Base-by-base conservation (phyloP, 2,888 invertebrate genomes). In the Zhengitettix transpicula region DNA sequence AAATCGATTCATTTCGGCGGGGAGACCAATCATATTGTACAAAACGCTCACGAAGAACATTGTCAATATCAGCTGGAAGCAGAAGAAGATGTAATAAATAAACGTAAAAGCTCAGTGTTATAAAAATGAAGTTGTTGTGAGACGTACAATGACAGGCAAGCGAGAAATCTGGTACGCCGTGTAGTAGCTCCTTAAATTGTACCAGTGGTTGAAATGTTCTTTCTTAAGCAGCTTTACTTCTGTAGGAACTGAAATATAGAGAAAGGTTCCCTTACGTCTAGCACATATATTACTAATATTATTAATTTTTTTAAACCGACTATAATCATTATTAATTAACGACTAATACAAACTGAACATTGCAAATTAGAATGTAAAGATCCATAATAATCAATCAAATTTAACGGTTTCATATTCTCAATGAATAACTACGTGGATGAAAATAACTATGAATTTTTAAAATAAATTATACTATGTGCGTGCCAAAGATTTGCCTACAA, bases 161-260 rank as follows among this genome's bases (percentile, higher is more conserved):
- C 44, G 47, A 47, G 47, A 14, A 12, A 47, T 14, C n/a, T 47
- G 47, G n/a, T 12, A 12, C 0, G 84, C 84, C 42, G 80, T 72
- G 67, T 83, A 84, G 71, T 84, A 84, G 0, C 84, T 81, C 0
- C 76, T 75, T 10, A 84, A 69, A 9, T 78, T 75, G 68, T 84
- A 84, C 84, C 84, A 84, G 57, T 82, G 77, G 70, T 84, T 84
- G 69, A 84, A 84, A 62, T 82, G 81, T 68, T 84, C 84, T 66
- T 83, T 83, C 67, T 82, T 82, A 0, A 84, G 78, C 55, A 84
- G 72, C 69, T 84, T 83, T 0, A 84, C 81, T 74, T 84, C 84
- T 68, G 75, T 75, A 0, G 84, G 84, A 77, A 79, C 84, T 84
- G 74, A 1, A 75, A 74, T 60, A 61, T 40, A 59, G 75, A 74